These are phyloP conservation scores for Stichopus horrens DNA, from an alignment of 53 echinoderm and acorn worm genomes.

Conservation along the genomic window DNA sequence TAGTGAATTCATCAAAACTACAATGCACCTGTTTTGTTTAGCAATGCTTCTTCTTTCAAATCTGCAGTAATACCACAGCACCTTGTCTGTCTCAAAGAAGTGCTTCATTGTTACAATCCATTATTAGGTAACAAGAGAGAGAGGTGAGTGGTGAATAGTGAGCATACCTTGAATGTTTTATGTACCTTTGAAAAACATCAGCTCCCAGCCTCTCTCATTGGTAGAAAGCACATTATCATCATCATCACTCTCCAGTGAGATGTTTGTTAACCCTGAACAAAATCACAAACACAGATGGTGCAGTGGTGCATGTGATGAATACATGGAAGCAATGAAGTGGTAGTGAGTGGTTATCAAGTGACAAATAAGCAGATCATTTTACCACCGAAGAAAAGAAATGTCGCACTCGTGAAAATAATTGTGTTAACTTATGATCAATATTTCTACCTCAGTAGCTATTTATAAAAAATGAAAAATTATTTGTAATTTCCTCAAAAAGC, in stretches of 20 bases:
- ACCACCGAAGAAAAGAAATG: not conserved
- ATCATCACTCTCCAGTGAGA: not conserved
- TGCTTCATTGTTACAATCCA: not conserved
- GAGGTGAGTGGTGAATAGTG: not conserved
- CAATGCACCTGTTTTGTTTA: too few relatives aligned
- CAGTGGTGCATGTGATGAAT: not conserved
- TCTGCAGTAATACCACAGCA: too few relatives aligned
- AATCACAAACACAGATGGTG: constrained; percentile 6
- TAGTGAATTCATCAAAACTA: too few relatives aligned
- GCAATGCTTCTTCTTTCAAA: too few relatives aligned
- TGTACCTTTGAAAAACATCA: constrained; percentile 2
- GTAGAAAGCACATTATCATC: not conserved
- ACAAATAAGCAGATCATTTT: constrained; percentile 26
- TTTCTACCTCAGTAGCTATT: not conserved
- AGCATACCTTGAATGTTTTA: not conserved
- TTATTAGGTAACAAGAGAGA: not conserved
- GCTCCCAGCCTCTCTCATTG: not conserved
- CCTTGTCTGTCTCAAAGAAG: not conserved
- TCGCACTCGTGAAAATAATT: constrained; percentile 5
- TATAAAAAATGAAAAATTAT: not conserved
- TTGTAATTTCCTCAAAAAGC: not conserved
- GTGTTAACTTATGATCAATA: constrained; percentile 21
- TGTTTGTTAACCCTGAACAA: not conserved
- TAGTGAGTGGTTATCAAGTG: not conserved
- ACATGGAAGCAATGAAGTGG: not conserved